Evolutionary conservation across 2,797 vertebrate genomes (phyloP), one percentile per base, ranked within the genome.

Genomic region (Acridotheres tristis): DNA sequence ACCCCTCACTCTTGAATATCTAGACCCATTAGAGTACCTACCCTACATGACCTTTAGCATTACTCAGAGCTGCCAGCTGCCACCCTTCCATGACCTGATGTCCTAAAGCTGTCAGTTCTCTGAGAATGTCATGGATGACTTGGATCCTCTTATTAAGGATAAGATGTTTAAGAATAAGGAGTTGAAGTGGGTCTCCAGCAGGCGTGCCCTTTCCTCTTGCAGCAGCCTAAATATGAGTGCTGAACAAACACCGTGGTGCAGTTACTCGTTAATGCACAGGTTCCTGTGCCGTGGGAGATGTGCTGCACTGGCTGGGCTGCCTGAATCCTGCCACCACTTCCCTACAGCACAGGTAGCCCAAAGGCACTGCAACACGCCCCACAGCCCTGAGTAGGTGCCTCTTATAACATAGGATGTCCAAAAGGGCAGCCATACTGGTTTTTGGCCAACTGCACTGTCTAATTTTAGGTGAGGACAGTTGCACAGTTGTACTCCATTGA

Each of bases 251-350:
- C 10, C 11, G 4, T 7, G 5, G 14, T 36, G 10, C 23, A 54
- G 34, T 34, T 51, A 27, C 22, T 81, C 4, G 0, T 68, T 58
- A 45, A 43, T 51, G 27, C 26, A 6, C 5, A 7, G 15, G 2
- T 51, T 7, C 51, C 22, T 30, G 9, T 14, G 16, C 11, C 0
- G 0, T 65, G 47, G 2, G 16, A 81, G 54, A 59, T 59, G 40
- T 59, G 11, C 34, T 0, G 0, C 5, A 6, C 3, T 67, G 47
- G 15, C n/a, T 81, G 23, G 1, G 43, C n/a, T 59, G 15, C n/a
- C 69, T 27, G 30, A 47, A 55, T 10, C 10, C 47, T 48, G 19
- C 19, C 47, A 26, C 18, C 8, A 3, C 10, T 55, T 69, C 23
- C 10, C 3, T 40, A 32, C 6, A 38, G 6, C 2, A 9, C 8